Evolutionary conservation across 2,888 invertebrate species (phyloP), one percentile per base, ranked within the genome.

Genomic region (Pristionchus arcanus): DNA sequence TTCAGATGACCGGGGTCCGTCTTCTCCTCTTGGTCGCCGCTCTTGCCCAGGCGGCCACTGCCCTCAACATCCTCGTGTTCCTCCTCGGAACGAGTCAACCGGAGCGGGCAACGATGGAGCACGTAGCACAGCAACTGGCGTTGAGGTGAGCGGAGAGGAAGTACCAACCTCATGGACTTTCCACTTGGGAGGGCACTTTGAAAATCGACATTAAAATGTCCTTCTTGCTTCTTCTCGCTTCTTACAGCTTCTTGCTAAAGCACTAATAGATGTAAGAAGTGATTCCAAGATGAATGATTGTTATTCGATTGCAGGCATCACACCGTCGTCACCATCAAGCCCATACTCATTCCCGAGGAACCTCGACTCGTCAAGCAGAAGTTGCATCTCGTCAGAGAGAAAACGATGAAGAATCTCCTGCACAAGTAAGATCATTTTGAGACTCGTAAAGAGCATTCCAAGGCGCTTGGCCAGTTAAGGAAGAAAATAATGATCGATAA

Each of bases 341-440:
- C 94, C 2, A 91, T 95, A 59, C 90, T 95, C n/a, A 94, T 95
- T 63, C 95, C 95, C n/a, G 95, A 95, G 90, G 94, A 94, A 88
- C 95, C 94, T 5, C 90, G 94, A 84, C 91, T 95, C 31, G 94
- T 95, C 68, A 94, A 93, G 90, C 95, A 94, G 19, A 91, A 92
- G 66, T 90, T 95, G 86, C 95, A 95, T 90, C 87, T 94, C 55
- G 95, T 95, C 5, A 90, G 93, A 59, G 95, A 95, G 91, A 94
- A 95, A 91, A 92, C 93, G 59, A 91, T 95, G 89, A 95, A 95
- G 89, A 94, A 95, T 90, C 88, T 94, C 84, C 86, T 95, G 77
- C 92, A 91, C 28, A 93, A 91, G 94, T 94, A 63, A 92, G 85
- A 34, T 31, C 15, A n/a, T n/a, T n/a, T n/a, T n/a, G n/a, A n/a